These are phyloP conservation scores for Bombylius discolor DNA, from an alignment of 2,888 invertebrate genomes.

Conservation along the genomic window DNA sequence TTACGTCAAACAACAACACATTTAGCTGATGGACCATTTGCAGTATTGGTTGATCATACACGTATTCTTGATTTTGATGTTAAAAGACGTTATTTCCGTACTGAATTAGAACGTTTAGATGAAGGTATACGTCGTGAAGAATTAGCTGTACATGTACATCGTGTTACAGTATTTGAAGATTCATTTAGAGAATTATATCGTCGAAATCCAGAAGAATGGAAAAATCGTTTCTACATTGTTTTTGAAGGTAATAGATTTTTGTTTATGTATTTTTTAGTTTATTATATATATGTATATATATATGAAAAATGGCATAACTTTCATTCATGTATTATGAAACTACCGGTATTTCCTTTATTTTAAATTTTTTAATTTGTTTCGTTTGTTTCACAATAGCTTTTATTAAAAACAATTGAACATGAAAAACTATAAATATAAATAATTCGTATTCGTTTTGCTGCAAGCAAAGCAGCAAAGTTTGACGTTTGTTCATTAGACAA, in stretches of 20 bases:
- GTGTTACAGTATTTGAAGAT: slow-evolving; percentile 77
- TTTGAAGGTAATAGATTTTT: slow-evolving; percentile 58
- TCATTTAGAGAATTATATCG: slow-evolving; percentile 77
- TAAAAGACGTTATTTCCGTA: slow-evolving; percentile 72
- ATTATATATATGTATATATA: no score
- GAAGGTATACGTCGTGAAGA: slow-evolving; percentile 69
- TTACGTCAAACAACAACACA: slow-evolving; percentile 66
- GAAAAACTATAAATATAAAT: no score
- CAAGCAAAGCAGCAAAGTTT: no score
- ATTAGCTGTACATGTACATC: slow-evolving; percentile 70
- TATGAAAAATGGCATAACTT: no score
- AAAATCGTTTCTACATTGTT: slow-evolving; percentile 80
- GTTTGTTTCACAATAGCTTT: neutral
- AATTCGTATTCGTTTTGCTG: no score
- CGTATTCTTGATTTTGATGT: slow-evolving; percentile 82
- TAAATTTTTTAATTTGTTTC: no score
- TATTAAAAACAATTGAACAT: neutral
- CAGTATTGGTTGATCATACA: slow-evolving; percentile 76
- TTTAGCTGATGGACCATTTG: slow-evolving; percentile 74
- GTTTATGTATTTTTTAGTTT: no score
- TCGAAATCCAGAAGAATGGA: slow-evolving; percentile 75
- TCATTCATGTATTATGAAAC: no score
- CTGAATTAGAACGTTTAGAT: slow-evolving; percentile 72
- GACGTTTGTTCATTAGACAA: no score
- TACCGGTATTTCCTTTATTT: no score